Evolutionary conservation across 2,113 vertebrate species (phyloP).

Genomic region (Callipepla squamata): DNA sequence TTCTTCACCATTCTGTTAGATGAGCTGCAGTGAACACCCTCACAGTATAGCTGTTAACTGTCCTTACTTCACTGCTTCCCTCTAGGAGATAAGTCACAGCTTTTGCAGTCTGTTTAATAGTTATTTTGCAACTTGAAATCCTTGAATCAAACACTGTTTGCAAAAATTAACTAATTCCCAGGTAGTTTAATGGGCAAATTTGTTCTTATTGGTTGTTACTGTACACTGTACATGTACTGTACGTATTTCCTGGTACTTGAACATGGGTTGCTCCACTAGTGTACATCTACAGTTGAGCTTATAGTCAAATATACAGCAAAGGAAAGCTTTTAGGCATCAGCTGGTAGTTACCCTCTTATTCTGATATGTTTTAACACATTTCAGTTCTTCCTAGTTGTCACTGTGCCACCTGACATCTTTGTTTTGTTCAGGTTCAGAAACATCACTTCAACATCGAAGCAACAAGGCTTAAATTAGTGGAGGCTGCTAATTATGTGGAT

Average conservation of each 20-base stretch:
- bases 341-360: not conserved
- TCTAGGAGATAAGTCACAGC: not conserved
- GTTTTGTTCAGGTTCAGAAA: conserved; percentile 86
- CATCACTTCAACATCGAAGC: conserved; percentile 77
- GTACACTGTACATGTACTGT: not conserved
- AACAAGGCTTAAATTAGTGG: conserved; percentile 87
- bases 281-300: accelerated
- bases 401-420: not conserved
- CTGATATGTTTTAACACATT: not conserved
- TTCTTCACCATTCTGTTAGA: not conserved
- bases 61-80: not conserved
- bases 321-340: not conserved
- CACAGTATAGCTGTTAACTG: accelerated
- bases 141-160: not conserved
- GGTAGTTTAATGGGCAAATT: not conserved
- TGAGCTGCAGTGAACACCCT: not conserved
- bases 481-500: conserved; percentile 94
- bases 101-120: not conserved
- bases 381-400: not conserved
- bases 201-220: not conserved
- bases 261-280: not conserved
- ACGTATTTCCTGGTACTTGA: not conserved
- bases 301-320: too few species aligned
- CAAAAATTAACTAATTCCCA: not conserved
- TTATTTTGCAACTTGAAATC: not conserved